Evolutionary conservation across 1,140 invertebrate species (phyloP), one percentile per base, ranked within the genome.

Genomic region (Cotesia vestalis): DNA sequence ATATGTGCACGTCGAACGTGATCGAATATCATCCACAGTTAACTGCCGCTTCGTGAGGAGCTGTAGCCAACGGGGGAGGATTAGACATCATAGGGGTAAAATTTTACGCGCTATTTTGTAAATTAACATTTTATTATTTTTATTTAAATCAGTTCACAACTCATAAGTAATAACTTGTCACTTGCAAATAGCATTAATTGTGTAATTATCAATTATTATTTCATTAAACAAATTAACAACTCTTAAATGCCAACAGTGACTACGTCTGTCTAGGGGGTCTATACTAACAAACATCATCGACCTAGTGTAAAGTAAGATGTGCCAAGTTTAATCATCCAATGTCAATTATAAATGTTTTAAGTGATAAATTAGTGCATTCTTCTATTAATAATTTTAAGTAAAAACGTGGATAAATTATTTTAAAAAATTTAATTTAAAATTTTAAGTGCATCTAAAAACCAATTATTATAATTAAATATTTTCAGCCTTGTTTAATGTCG

Each of bases 281-380:
- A 27, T 27, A 27, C 27, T 27, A 27, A 27, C 60, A 4, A 61
- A 61, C 20, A 61, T 61, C 40, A 46, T 36, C 53, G 53, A 36
- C 60, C 60, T 61, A 61, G 60, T 61, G 60, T 34, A 14, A 61
- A 4, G 60, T 61, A 61, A 61, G 60, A 61, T 34, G 60, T 61
- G 60, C 34, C 60, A 61, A 34, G 34, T 61, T 61, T 27, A 27
- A 5, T 20, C 53, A 61, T 61, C 34, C n/a, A 61, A 61, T 20
- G 60, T 61, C 17, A 61, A 27, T 4, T n/a, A 8, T 17, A 20
- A 1, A 34, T 27, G 20, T 61, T 34, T 34, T 61, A 9, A 8
- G 40, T 46, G 40, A 46, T 8, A 46, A 46, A 46, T 46, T 46
- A 46, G 40, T 46, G 40, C 11, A 0, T 46, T 46, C 40, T 46